Conservation (phyloP, 1,140 invertebrate species). For the Oedothorax gibbosus region DNA sequence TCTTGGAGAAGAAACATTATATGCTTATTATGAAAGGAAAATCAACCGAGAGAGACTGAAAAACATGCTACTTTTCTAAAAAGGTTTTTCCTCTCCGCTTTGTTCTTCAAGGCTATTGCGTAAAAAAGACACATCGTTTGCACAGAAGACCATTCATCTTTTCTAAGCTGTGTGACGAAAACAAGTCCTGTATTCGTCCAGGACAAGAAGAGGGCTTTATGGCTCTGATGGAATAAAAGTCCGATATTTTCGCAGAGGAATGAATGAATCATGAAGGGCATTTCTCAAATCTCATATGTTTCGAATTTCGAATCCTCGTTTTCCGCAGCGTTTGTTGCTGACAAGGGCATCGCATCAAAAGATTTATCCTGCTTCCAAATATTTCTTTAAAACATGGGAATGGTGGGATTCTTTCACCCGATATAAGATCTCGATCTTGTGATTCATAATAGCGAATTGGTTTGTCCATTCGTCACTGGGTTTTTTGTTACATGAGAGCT, state of each 20-base stretch:
- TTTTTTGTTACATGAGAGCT: neutral
- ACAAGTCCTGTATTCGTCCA: slow-evolving; percentile 7
- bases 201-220: slow-evolving; percentile 24
- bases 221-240: slow-evolving; percentile 34
- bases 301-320: slow-evolving; percentile 4
- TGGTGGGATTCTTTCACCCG: too few species aligned
- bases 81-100: slow-evolving; percentile 13
- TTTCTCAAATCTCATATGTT: neutral
- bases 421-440: too few species aligned
- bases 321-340: slow-evolving; percentile 11
- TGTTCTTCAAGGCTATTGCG: slow-evolving; percentile 44
- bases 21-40: slow-evolving; percentile 17
- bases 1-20: neutral
- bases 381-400: too few species aligned
- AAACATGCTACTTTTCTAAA: slow-evolving; percentile 18
- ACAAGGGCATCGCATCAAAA: neutral
- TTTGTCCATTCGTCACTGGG: neutral
- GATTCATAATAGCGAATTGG: too few species aligned
- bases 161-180: slow-evolving; percentile 48
- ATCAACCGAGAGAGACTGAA: neutral
- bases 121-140: slow-evolving; percentile 36
- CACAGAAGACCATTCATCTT: slow-evolving; percentile 40
- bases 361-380: too few species aligned
- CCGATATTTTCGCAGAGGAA: slow-evolving; percentile 25
- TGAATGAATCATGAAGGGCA: slow-evolving; percentile 40